Percentiles rank a stretch among this genome's conserved stretches.
Evolutionary conservation across 37 sponge, comb jelly and placozoan genomes (phyloP).

Genomic region (Lycopodina hypogea): DNA sequence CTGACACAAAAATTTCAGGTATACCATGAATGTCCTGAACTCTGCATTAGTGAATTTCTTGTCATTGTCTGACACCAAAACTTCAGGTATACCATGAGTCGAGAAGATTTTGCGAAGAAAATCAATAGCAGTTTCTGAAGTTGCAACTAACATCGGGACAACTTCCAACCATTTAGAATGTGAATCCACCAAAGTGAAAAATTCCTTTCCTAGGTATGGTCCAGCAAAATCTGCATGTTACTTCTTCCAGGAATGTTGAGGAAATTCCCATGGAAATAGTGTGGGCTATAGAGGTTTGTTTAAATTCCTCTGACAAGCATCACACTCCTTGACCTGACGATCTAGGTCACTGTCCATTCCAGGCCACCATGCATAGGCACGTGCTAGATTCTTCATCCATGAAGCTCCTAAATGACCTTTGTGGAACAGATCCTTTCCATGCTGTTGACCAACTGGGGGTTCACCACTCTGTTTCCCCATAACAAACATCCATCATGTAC

Average conservation of each 20-base stretch:
- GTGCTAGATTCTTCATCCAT: constrained; percentile 3
- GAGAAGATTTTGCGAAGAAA: constrained; percentile 2
- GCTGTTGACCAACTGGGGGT: no score
- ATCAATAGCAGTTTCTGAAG: not conserved
- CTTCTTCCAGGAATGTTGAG: not conserved
- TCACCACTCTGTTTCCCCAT: no score
- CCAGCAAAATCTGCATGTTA: constrained; percentile 21
- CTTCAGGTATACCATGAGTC: constrained; percentile 23
- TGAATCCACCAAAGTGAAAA: constrained; percentile 24
- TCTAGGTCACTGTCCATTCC: constrained; percentile 11
- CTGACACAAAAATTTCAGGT: constrained; percentile 4
- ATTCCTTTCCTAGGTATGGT: constrained; percentile 5
- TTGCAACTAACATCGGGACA: not conserved
- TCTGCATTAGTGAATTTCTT: constrained; percentile 19
- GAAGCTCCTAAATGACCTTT: no score
- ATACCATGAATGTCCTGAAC: constrained; percentile 6
- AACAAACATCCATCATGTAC: no score
- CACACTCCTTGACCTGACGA: not conserved
- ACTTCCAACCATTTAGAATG: constrained; percentile 22
- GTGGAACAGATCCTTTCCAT: no score
- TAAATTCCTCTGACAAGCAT: constrained; percentile 5
- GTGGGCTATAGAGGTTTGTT: not conserved
- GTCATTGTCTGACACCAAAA: constrained; percentile 22
- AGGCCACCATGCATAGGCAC: constrained; percentile 14
- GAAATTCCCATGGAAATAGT: not conserved